A percentile compares a stretch with the other conserved stretches of the same genome.
Evolutionary conservation across 2,888 invertebrate species (phyloP).

Genomic region (Gonocerus acuteangulatus): DNA sequence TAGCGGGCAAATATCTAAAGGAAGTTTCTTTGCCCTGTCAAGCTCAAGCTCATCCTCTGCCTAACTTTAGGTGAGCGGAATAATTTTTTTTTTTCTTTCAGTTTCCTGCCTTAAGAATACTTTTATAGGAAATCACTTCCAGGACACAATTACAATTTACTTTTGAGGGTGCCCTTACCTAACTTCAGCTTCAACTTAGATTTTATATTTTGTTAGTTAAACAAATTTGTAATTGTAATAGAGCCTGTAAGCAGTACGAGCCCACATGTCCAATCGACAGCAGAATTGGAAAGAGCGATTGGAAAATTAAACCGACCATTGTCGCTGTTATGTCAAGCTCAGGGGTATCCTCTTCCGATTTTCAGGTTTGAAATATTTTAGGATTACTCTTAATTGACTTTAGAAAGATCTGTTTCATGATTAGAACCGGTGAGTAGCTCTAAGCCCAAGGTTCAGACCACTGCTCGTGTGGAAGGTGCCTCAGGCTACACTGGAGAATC

Average conservation of each 20-base stretch:
- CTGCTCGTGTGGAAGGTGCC: conserved; percentile 40
- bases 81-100: conserved; percentile 2
- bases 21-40: conserved; percentile 48
- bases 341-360: conserved; percentile 52
- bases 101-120: not conserved
- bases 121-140: too few species aligned
- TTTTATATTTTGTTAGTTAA: conserved; percentile 43
- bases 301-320: conserved; percentile 35
- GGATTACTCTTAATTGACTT: conserved; percentile 32
- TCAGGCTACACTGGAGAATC: conserved; percentile 33
- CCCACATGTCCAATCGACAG: conserved; percentile 42
- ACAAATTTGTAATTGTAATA: conserved; percentile 41
- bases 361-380: conserved; percentile 45
- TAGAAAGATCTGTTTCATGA: not conserved
- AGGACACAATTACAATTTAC: not conserved
- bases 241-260: conserved; percentile 48
- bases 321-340: conserved; percentile 48
- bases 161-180: conserved; percentile 44
- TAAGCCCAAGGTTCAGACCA: conserved; percentile 42
- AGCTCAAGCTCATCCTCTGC: conserved; percentile 61
- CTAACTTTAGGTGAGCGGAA: conserved; percentile 50
- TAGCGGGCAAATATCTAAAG: conserved; percentile 47
- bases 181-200: conserved; percentile 43
- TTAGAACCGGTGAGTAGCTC: conserved; percentile 50
- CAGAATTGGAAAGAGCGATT: conserved; percentile 29